Evolutionary conservation across 2,888 invertebrate genomes (phyloP), one percentile per base, ranked within the genome.

Genomic region (Trichogramma evanescens): DNA sequence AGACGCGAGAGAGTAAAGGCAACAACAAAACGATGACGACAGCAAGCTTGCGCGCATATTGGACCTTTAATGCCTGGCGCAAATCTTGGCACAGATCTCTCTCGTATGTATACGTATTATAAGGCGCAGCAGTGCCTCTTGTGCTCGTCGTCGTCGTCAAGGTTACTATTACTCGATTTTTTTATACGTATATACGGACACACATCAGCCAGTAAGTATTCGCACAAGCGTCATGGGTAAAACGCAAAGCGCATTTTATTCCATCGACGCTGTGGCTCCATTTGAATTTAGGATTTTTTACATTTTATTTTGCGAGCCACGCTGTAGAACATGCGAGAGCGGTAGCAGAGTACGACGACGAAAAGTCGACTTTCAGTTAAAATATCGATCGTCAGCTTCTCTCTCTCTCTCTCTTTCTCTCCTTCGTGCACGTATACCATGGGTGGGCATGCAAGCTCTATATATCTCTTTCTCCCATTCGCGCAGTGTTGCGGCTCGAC

Each of bases 151-250:
- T 48, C 44, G 63, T 2, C 68, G 70, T 72, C 77, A 76, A 77
- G 76, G 77, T 74, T 76, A 76, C 76, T 77, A 75, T 76, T 75
- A 77, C 74, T 72, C 70, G 72, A 69, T 69, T 60, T 68, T 69
- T 70, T 68, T 69, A 68, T 69, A 71, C 72, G 71, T 71, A 72
- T 70, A 72, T 71, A 70, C 72, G 68, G 67, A 68, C 71, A 71
- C 71, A 26, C 26, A 26, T 26, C 26, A 26, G 26, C 26, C 26
- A 26, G 26, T 26, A 26, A 26, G 26, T 26, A 26, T 26, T 26
- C 26, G 26, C 26, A 26, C 26, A 26, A 26, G 26, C 26, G 3
- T 26, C 26, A 3, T 26, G 26, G 26, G 7, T n/a, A 46, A 46
- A 46, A 46, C 9, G 46, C 6, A 6, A 7, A 46, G 46, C 9